A percentile compares a stretch with the other conserved stretches of the same genome.
Conservation (phyloP, 1,140 invertebrate species). For the Drosophila mauritiana region DNA sequence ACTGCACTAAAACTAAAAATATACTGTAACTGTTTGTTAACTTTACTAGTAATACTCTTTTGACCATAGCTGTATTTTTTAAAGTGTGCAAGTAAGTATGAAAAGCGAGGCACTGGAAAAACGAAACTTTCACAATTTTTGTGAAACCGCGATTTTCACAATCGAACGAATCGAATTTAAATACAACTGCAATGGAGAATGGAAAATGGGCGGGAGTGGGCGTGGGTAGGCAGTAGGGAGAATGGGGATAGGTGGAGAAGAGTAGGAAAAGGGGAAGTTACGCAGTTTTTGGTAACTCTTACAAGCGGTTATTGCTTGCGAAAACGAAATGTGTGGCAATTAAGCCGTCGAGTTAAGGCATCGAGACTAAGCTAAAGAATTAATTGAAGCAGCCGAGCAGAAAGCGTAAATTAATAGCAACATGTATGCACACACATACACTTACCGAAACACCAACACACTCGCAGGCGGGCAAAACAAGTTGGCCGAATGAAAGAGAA, state of each 20-base stretch:
- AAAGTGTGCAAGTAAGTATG: background rate
- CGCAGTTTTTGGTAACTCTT: background rate
- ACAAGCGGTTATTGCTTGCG: slow-evolving; percentile 28
- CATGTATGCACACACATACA: slow-evolving; percentile 25
- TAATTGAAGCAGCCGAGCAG: slow-evolving; percentile 81
- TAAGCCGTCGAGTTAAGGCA: slow-evolving; percentile 52
- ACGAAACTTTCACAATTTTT: slow-evolving; percentile 70
- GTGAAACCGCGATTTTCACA: slow-evolving; percentile 63
- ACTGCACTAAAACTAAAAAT: too few relatives aligned
- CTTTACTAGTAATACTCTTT: background rate
- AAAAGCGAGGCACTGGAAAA: slow-evolving; percentile 48
- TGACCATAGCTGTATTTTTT: background rate
- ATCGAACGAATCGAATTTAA: slow-evolving; percentile 61
- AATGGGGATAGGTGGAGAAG: background rate
- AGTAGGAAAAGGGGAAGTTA: background rate
- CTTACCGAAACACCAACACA: slow-evolving; percentile 1
- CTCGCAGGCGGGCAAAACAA: slow-evolving; percentile 48
- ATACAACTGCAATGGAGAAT: slow-evolving; percentile 27
- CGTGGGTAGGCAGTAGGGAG: background rate
- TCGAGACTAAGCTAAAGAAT: slow-evolving; percentile 65
- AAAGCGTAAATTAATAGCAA: slow-evolving; percentile 75
- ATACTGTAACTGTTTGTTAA: background rate
- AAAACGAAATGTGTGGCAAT: slow-evolving; percentile 57
- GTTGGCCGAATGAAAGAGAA: slow-evolving; percentile 35
- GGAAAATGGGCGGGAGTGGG: background rate